Conservation (phyloP, 2,888 invertebrate species). For the Proisotoma minuta region DNA sequence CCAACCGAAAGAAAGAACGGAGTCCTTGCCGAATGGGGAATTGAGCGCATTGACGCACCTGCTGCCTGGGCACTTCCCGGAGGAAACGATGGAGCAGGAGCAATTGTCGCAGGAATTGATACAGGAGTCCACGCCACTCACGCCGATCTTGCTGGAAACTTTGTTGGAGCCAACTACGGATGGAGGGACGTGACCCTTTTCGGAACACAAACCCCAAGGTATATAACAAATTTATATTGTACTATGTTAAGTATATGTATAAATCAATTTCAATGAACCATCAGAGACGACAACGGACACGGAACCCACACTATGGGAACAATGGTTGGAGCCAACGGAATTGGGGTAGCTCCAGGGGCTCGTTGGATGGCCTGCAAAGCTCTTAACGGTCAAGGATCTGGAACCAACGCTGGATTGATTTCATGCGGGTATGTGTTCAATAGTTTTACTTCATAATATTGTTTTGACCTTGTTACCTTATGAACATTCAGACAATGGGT, state of each 20-base stretch:
- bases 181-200: slow-evolving; percentile 6
- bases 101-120: slow-evolving; percentile 3
- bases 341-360: slow-evolving; percentile 11
- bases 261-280: too few species aligned
- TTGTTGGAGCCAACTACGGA: slow-evolving; percentile 3
- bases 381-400: neutral
- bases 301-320: slow-evolving; percentile 8
- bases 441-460: too few species aligned
- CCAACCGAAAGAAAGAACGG: neutral
- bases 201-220: neutral
- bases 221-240: neutral
- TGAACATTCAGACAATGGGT: slow-evolving; percentile 22
- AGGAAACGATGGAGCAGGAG: neutral
- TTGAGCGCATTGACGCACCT: neutral
- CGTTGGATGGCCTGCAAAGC: slow-evolving; percentile 19
- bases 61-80: neutral
- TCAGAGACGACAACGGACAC: slow-evolving; percentile 4
- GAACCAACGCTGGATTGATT: slow-evolving; percentile 12
- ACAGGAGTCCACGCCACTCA: slow-evolving; percentile 14
- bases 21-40: neutral
- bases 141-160: neutral
- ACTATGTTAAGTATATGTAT: neutral
- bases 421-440: too few species aligned
- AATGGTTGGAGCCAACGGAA: neutral
- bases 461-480: too few species aligned